Conservation (phyloP, 2,888 invertebrate species). For the Xestia ashworthii region DNA sequence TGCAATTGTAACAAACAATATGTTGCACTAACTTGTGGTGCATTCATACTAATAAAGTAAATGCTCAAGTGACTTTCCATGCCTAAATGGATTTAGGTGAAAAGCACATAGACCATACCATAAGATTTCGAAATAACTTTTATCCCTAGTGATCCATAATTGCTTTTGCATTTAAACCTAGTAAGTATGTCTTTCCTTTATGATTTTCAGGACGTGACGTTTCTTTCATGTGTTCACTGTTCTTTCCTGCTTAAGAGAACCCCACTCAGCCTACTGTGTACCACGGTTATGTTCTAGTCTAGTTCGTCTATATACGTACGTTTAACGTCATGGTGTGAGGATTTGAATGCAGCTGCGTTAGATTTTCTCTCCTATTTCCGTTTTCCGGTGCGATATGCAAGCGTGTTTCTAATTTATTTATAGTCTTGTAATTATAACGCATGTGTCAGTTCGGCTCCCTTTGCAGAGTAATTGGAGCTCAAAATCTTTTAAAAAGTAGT, state of each 20-base stretch:
- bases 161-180: not conserved
- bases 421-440: conserved; percentile 56
- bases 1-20: not conserved
- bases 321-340: not conserved
- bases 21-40: conserved; percentile 3
- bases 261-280: not conserved
- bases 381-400: conserved; percentile 16
- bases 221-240: not conserved
- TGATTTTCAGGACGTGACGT: not conserved
- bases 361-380: conserved; percentile 19
- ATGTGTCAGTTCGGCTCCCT: conserved; percentile 44
- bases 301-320: not conserved
- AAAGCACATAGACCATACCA: not conserved
- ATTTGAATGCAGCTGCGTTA: conserved; percentile 25
- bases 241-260: not conserved
- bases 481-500: conserved; percentile 49
- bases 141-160: not conserved
- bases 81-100: not conserved
- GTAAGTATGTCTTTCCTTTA: not conserved
- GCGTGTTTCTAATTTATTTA: conserved; percentile 49
- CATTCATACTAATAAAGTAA: not conserved
- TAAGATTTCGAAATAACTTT: not conserved
- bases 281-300: not conserved
- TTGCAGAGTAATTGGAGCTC: conserved; percentile 56
- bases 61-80: not conserved